phyloP scores from a whole-genome alignment of 2,888 invertebrate species.

The Cheilosia scutellata region DNA sequence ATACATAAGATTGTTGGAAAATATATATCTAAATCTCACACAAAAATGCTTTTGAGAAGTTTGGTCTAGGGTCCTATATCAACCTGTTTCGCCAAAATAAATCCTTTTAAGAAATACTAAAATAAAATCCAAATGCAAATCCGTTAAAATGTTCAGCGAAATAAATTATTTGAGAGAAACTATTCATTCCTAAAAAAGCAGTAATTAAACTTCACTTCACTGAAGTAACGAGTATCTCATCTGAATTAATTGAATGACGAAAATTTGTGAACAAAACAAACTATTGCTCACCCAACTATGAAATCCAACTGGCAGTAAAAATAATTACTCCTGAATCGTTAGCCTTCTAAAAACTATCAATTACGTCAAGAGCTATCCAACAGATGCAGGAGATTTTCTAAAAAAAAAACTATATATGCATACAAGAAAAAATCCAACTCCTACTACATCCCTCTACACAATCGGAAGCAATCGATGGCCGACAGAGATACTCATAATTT shows the following conservation, averaged over 20 bases:
- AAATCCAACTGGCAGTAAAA: constrained; percentile 34
- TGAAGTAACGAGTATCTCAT: background rate
- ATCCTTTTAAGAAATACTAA: too few relatives aligned
- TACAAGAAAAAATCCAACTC: background rate
- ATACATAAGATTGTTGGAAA: too few relatives aligned
- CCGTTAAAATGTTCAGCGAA: background rate
- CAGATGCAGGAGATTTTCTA: constrained; percentile 5
- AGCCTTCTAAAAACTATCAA: constrained; percentile 35
- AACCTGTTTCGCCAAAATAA: too few relatives aligned
- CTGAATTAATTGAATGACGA: background rate
- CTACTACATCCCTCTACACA: background rate
- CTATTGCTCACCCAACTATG: constrained; percentile 25
- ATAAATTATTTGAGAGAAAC: background rate
- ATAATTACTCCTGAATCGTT: background rate
- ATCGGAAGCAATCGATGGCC: constrained; percentile 55
- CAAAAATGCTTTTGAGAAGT: too few relatives aligned
- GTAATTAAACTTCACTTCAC: background rate
- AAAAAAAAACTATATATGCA: background rate
- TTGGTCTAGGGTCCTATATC: too few relatives aligned
- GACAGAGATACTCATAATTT: constrained; percentile 17
- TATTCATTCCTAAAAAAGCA: background rate
- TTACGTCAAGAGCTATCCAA: constrained; percentile 13
- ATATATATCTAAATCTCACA: too few relatives aligned
- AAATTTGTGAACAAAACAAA: background rate
- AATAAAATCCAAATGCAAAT: too few relatives aligned